Conservation (phyloP, 2,113 vertebrate species). For the Pogona vitticeps region DNA sequence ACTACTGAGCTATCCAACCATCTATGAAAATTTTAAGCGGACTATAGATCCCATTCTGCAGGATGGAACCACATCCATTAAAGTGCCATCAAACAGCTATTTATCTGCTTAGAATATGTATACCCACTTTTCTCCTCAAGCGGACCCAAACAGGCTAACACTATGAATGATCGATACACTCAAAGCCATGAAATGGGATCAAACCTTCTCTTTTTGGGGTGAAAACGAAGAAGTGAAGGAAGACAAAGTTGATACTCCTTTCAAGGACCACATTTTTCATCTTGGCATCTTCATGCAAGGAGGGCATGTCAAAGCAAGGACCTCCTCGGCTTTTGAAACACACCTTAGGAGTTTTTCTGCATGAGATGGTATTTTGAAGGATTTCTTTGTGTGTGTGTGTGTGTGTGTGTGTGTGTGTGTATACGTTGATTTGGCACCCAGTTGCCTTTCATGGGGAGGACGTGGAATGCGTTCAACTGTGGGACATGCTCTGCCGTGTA, state of each 20-base stretch:
- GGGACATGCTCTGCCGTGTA: slow-evolving; percentile 59
- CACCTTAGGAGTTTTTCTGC: background rate
- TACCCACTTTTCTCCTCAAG: too few relatives aligned
- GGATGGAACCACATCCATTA: too few relatives aligned
- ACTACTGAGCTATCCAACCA: too few relatives aligned
- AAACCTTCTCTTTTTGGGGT: background rate
- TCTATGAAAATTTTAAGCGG: too few relatives aligned
- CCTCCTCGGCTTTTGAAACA: background rate
- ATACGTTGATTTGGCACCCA: slow-evolving; percentile 41
- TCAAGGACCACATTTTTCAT: background rate
- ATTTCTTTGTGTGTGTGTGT: background rate
- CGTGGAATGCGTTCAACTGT: slow-evolving; percentile 49
- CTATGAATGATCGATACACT: too few relatives aligned
- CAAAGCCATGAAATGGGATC: background rate
- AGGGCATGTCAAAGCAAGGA: background rate
- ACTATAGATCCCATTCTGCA: too few relatives aligned
- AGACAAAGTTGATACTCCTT: too few relatives aligned
- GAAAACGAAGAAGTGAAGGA: background rate
- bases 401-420: background rate
- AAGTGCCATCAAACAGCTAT: too few relatives aligned
- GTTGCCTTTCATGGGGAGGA: background rate
- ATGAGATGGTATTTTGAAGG: slow-evolving; percentile 39
- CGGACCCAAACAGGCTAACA: too few relatives aligned
- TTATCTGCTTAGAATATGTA: too few relatives aligned
- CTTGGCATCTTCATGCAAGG: background rate